Conservation (phyloP, 2,113 vertebrate genomes). For the Phalacrocorax carbo region DNA sequence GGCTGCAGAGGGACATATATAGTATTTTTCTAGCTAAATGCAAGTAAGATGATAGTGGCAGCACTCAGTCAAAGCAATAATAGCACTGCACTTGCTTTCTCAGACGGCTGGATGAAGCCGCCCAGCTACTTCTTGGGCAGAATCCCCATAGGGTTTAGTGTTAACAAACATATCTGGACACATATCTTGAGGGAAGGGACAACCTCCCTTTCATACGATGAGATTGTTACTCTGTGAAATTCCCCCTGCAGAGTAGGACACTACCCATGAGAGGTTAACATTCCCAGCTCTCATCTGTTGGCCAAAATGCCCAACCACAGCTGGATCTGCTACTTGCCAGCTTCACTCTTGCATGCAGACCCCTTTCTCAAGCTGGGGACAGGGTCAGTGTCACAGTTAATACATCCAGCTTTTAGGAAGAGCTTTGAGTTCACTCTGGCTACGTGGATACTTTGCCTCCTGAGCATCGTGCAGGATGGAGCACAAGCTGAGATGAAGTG, state of each 20-base stretch:
- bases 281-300: not conserved
- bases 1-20: not conserved
- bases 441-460: not conserved
- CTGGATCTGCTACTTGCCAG: not conserved
- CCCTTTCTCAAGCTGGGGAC: not conserved
- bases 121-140: not conserved
- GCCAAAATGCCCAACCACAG: not conserved
- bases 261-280: fast-evolving
- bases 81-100: not conserved
- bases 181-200: not conserved
- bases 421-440: not conserved
- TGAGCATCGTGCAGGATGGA: not conserved
- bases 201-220: fast-evolving
- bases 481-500: not conserved
- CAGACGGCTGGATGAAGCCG: not conserved
- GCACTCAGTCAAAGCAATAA: not conserved
- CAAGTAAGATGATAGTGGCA: not conserved
- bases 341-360: not conserved
- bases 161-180: not conserved
- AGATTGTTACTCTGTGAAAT: not conserved
- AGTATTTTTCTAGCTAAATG: not conserved
- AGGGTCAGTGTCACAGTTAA: not conserved
- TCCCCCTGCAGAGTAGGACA: not conserved
- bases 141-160: not conserved
- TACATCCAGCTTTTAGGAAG: fast-evolving